Percentiles rank a stretch among this genome's conserved stretches.
Conservation (phyloP, 2,888 invertebrate species). For the Hipparchia sbordonii region DNA sequence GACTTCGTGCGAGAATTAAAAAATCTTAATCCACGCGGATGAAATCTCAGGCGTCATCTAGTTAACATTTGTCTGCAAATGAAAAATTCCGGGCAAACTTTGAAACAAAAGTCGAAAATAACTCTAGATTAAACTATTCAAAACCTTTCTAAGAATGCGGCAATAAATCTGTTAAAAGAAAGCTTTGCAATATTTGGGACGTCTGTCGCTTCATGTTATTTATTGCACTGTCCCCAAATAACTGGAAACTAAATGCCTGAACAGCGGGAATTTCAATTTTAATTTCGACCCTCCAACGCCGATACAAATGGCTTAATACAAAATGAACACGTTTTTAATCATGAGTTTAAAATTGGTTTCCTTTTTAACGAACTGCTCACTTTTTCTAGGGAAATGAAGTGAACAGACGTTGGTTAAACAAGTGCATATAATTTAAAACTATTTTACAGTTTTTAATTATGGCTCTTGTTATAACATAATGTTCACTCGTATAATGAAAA, state of each 20-base stretch:
- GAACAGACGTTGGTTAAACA: too few relatives aligned
- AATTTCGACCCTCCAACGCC: slow-evolving; percentile 41
- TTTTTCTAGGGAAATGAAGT: neutral
- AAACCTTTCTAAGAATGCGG: neutral
- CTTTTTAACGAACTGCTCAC: neutral
- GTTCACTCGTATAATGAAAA: too few relatives aligned
- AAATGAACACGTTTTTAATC: slow-evolving; percentile 21
- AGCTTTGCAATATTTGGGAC: slow-evolving; percentile 31
- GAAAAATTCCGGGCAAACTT: neutral
- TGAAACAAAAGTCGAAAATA: neutral
- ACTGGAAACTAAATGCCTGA: slow-evolving; percentile 48
- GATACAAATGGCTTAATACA: slow-evolving; percentile 18
- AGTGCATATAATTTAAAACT: too few relatives aligned
- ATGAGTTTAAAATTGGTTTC: slow-evolving; percentile 15
- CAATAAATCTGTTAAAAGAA: slow-evolving; percentile 6
- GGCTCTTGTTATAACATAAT: too few relatives aligned
- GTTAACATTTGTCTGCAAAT: neutral
- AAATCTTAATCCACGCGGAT: too few relatives aligned
- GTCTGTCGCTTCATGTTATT: slow-evolving; percentile 44
- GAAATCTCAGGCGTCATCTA: too few relatives aligned
- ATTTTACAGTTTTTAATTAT: too few relatives aligned
- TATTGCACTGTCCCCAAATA: slow-evolving; percentile 47
- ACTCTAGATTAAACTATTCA: neutral
- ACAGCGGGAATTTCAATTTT: slow-evolving; percentile 49
- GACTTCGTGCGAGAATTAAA: too few relatives aligned